phyloP scores from a whole-genome alignment of 1,140 invertebrate species.

The Venturia canescens region DNA sequence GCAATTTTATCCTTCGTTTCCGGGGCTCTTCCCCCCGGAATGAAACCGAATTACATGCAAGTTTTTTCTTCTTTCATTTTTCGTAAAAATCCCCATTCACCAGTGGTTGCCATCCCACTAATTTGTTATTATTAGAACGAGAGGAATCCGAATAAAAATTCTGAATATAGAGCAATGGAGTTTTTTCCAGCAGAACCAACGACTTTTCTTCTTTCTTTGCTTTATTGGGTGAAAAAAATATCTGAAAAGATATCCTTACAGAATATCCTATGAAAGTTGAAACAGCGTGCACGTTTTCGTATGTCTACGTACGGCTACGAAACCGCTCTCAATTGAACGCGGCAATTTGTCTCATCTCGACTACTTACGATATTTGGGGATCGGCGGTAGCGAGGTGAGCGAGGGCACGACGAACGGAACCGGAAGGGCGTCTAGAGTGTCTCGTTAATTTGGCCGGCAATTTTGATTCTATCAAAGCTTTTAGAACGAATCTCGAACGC shows the following conservation, averaged over 20 bases:
- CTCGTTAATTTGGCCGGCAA: constrained; percentile 34
- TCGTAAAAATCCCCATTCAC: too few species aligned
- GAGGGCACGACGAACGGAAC: constrained; percentile 34
- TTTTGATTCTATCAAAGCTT: constrained; percentile 27
- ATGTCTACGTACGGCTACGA: not conserved
- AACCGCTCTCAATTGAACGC: constrained; percentile 7
- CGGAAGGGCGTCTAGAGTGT: constrained; percentile 37
- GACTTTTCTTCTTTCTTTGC: too few species aligned
- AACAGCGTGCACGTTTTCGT: not conserved
- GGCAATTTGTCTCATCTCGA: constrained; percentile 24
- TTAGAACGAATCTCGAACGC: constrained; percentile 15
- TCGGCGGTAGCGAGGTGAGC: constrained; percentile 26
- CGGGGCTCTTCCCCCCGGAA: too few species aligned
- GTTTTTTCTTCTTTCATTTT: too few species aligned
- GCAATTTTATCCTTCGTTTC: not conserved
- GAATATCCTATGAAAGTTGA: not conserved
- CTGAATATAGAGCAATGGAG: too few species aligned
- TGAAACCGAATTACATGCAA: too few species aligned
- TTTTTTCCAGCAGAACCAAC: too few species aligned
- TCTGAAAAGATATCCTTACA: not conserved
- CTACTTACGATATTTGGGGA: constrained; percentile 33
- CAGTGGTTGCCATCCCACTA: too few species aligned
- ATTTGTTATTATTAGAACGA: too few species aligned
- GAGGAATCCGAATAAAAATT: too few species aligned
- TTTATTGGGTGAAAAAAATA: not conserved